Percentiles rank a stretch among this genome's conserved stretches.
Conservation (phyloP, 2,888 invertebrate species). For the Thysanoteuthis rhombus region DNA sequence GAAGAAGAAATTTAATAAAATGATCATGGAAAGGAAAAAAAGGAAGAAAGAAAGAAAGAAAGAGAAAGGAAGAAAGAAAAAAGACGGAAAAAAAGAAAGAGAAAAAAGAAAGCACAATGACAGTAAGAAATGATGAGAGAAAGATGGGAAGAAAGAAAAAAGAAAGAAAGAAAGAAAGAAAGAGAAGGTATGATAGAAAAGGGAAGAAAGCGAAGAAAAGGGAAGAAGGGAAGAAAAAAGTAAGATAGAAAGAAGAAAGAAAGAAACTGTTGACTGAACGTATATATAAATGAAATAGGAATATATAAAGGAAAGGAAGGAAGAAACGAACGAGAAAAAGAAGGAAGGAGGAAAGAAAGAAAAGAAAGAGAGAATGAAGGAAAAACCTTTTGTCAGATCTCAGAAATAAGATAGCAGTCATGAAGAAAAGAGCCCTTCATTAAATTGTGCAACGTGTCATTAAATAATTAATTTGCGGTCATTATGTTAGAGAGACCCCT, state of each 20-base stretch:
- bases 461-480: slow-evolving; percentile 12
- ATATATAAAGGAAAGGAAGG: not conserved
- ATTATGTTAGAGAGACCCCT: not conserved
- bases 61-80: too few species aligned
- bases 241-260: not conserved
- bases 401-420: not conserved
- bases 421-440: not conserved
- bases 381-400: not conserved
- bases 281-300: too few species aligned
- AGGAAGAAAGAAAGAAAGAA: too few species aligned
- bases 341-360: not conserved
- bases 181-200: too few species aligned
- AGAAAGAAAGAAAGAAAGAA: not conserved
- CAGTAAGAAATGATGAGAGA: not conserved
- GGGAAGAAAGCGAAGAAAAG: too few species aligned
- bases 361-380: not conserved
- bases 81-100: too few species aligned
- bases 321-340: not conserved
- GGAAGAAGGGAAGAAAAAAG: not conserved
- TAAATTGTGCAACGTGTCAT: not conserved
- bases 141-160: not conserved
- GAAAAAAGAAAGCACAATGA: too few species aligned
- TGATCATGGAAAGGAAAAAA: too few species aligned
- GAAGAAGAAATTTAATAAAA: too few species aligned
- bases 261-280: not conserved